These are phyloP conservation scores for Centropyge bicolor DNA, from an alignment of 2,797 vertebrate species.

Conservation along the genomic window DNA sequence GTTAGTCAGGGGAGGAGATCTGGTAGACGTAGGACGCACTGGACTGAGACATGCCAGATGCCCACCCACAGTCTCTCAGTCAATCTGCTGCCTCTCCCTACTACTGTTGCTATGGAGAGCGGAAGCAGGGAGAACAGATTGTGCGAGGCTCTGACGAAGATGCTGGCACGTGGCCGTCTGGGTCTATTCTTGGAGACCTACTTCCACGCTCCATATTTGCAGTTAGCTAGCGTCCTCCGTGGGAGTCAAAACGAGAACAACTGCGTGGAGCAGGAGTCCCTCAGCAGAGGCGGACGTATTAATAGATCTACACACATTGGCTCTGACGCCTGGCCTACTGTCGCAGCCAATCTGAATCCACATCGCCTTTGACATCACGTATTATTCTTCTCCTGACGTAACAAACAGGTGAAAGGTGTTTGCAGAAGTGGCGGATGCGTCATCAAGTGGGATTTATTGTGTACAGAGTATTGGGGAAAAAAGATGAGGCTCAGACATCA, in stretches of 20 bases:
- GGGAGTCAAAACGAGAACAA: conserved; percentile 62
- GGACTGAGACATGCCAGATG: conserved; percentile 68
- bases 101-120: conserved; percentile 82
- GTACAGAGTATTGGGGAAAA: not conserved
- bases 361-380: conserved; percentile 37
- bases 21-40: conserved; percentile 74
- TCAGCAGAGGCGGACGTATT: conserved; percentile 62
- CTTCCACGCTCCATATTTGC: conserved; percentile 82
- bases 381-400: conserved; percentile 48
- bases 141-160: conserved; percentile 79
- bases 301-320: conserved; percentile 70
- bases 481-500: conserved; percentile 14
- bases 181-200: conserved; percentile 78
- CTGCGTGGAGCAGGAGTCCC: conserved; percentile 73
- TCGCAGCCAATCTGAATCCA: conserved; percentile 54
- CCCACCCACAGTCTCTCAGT: conserved; percentile 84
- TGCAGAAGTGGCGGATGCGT: conserved; percentile 48
- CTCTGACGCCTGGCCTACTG: conserved; percentile 59
- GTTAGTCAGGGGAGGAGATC: conserved; percentile 73
- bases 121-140: conserved; percentile 75
- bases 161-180: conserved; percentile 76
- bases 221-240: conserved; percentile 46
- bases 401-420: conserved; percentile 23
- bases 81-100: conserved; percentile 79
- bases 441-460: conserved; percentile 33